These are phyloP conservation scores for Drosophila maculinotata DNA, from an alignment of 2,888 invertebrate species.

Conservation along the genomic window DNA sequence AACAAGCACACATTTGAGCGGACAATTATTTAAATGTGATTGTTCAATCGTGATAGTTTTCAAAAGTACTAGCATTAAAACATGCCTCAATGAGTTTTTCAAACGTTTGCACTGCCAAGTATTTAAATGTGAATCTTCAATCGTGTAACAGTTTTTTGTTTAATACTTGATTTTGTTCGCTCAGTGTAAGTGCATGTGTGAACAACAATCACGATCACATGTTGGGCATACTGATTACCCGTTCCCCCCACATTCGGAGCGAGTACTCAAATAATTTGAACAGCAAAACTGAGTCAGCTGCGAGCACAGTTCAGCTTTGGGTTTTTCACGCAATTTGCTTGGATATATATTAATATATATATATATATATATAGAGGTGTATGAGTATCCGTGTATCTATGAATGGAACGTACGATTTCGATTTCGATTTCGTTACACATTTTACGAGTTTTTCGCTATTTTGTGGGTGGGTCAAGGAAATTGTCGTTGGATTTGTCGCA, in stretches of 20 bases:
- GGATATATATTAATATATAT: no score
- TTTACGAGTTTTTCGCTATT: neutral
- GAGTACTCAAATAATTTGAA: conserved; percentile 21
- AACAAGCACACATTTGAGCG: no score
- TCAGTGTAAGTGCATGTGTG: neutral
- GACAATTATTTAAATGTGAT: no score
- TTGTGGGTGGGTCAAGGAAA: conserved; percentile 40
- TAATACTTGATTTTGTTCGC: no score
- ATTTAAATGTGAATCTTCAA: no score
- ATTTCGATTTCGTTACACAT: conserved; percentile 20
- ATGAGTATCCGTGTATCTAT: conserved; percentile 12
- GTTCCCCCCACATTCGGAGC: neutral
- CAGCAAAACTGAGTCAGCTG: conserved; percentile 40
- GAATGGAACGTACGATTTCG: conserved; percentile 44
- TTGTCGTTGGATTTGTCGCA: conserved; percentile 5
- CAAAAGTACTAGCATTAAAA: no score
- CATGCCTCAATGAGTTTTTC: no score
- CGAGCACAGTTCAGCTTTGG: conserved; percentile 20
- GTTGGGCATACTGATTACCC: no score
- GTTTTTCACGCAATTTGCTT: conserved; percentile 20
- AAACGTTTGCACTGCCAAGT: no score
- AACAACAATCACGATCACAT: no score
- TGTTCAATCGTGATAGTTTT: no score
- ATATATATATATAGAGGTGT: neutral
- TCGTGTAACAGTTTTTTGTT: no score